A percentile compares a stretch with the other conserved stretches of the same genome.
phyloP scores from a whole-genome alignment of 2,113 vertebrate species.

The Acanthisitta chloris region DNA sequence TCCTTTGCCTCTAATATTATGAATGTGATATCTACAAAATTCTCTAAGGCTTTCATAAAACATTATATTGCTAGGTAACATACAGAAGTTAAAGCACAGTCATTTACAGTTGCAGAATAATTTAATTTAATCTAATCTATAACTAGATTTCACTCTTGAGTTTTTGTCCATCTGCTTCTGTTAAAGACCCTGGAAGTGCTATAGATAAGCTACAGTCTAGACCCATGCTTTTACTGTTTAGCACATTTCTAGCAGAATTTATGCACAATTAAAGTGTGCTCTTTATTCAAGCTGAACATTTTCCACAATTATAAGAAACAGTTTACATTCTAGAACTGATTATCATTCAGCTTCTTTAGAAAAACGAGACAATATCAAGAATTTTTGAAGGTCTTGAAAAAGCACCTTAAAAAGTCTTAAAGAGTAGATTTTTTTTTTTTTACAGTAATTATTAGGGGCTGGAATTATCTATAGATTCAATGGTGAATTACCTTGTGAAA shows the following conservation, averaged over 20 bases:
- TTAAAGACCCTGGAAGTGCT: not conserved
- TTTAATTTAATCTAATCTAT: not conserved
- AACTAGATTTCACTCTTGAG: not conserved
- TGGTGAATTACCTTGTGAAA: not conserved
- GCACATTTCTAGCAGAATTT: not conserved
- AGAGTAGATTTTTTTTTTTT: not conserved
- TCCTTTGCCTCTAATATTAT: not conserved
- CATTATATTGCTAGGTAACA: not conserved
- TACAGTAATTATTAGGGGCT: not conserved
- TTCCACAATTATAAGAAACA: not conserved
- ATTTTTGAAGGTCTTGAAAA: not conserved
- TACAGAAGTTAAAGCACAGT: not conserved
- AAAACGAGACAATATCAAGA: not conserved
- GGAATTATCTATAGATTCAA: not conserved
- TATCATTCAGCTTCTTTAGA: not conserved
- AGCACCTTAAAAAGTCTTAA: not conserved
- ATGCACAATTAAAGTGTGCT: not conserved
- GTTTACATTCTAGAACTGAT: fast-evolving
- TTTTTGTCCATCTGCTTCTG: not conserved
- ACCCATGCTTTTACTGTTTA: not conserved
- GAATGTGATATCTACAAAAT: not conserved
- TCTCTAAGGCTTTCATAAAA: not conserved
- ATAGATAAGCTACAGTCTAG: not conserved
- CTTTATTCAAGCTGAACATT: not conserved
- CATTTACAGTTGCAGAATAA: not conserved